These are phyloP conservation scores for Coregonus clupeaformis DNA, from an alignment of 2,113 vertebrate genomes.

Conservation along the genomic window DNA sequence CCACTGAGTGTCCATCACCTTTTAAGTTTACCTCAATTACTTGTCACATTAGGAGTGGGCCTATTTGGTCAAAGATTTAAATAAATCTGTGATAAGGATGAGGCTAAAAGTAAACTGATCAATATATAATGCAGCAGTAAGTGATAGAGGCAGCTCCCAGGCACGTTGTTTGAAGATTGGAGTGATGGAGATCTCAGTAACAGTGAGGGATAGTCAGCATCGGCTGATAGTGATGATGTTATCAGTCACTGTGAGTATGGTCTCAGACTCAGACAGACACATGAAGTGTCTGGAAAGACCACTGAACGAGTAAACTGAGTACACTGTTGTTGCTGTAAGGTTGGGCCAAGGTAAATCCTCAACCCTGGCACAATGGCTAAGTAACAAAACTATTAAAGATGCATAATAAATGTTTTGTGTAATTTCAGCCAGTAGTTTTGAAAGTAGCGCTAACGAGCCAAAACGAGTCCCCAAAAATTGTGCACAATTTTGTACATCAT, in stretches of 20 bases:
- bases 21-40: background rate
- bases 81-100: background rate
- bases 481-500: too few relatives aligned
- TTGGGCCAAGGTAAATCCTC: background rate
- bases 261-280: constrained; percentile 23
- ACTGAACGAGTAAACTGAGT: background rate
- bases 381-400: too few relatives aligned
- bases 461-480: too few relatives aligned
- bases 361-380: background rate
- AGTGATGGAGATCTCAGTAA: constrained; percentile 46
- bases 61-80: background rate
- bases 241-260: constrained; percentile 53
- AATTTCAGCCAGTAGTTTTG: too few relatives aligned
- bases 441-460: too few relatives aligned
- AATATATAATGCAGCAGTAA: too few relatives aligned
- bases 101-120: background rate
- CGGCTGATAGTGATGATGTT: constrained; percentile 41
- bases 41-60: background rate
- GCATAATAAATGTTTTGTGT: too few relatives aligned
- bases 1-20: too few relatives aligned
- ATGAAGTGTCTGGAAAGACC: constrained; percentile 18
- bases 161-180: constrained; percentile 11
- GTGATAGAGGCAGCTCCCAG: too few relatives aligned
- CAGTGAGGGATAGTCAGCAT: constrained; percentile 45
- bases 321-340: background rate